Evolutionary conservation across 2,113 vertebrate genomes (phyloP), one percentile per base, ranked within the genome.

Genomic region (Aleadryas rufinucha): DNA sequence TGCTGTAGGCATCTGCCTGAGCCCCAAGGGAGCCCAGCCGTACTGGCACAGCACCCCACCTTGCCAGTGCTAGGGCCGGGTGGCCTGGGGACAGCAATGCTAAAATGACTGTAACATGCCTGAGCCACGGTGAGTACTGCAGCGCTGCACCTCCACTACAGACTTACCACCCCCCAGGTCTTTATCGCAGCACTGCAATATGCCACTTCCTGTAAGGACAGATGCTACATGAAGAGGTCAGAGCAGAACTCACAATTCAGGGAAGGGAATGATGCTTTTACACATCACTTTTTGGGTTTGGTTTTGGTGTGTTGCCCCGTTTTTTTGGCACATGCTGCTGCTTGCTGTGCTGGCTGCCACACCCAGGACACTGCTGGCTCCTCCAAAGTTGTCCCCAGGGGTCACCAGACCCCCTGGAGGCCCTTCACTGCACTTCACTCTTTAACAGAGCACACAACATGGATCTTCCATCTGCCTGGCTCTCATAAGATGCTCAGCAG

Each of bases 241-340:
- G 37, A n/a, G 22, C 37, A 57, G 61, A 92, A 41, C 23, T 35
- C 72, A 72, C 45, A 41, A 1, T 22, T 22, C 22, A 22, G 39
- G 52, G 37, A 74, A 74, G 37, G 14, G 16, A 10, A 35, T 37
- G 14, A 22, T 56, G 27, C 30, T 70, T 84, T 72, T 22, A 69
- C 8, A 35, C 1, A 4, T 42, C 20, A 19, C 13, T 68, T 50
- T 28, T 47, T 30, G 9, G 8, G 5, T 17, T 69, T 69, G 20
- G 14, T 54, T 28, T 89, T 42, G 30, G 14, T 44, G 24, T 10
- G 13, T 26, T 42, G 37, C 3, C 11, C 13, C 7, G 16, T 4
- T 18, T 53, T 37, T 26, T 28, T 3, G 10, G 60, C 5, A n/a
- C 0, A 0, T 47, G 23, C 42, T 47, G 23, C 42, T 45, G 23